Evolutionary conservation across 2,113 vertebrate genomes (phyloP).

Genomic region (Oncorhynchus kisutch): DNA sequence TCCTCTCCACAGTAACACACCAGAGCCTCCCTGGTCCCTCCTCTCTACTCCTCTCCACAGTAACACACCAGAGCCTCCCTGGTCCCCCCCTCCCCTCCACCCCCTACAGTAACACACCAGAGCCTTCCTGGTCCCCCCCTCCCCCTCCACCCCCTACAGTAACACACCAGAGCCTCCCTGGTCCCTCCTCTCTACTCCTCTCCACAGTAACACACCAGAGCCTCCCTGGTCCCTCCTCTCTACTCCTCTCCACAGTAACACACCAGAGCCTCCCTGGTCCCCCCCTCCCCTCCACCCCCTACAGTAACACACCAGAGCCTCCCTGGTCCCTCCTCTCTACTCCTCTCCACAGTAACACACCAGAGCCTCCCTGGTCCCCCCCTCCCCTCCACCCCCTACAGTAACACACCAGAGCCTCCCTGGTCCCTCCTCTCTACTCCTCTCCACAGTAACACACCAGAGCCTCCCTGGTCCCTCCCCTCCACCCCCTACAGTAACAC

Average conservation of each 20-base stretch:
- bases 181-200: not conserved
- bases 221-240: not conserved
- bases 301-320: not conserved
- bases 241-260: not conserved
- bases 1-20: not conserved
- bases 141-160: too few species aligned
- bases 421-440: too few species aligned
- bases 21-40: not conserved
- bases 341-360: not conserved
- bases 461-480: too few species aligned
- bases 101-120: not conserved
- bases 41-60: not conserved
- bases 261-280: not conserved
- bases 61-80: too few species aligned
- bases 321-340: too few species aligned
- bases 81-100: too few species aligned
- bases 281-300: rapidly evolving
- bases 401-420: not conserved
- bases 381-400: too few species aligned
- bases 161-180: too few species aligned
- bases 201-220: not conserved
- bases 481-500: not conserved
- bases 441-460: too few species aligned
- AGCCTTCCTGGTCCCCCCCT: not conserved
- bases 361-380: not conserved